Evolutionary conservation across 2,888 invertebrate species (phyloP).

Genomic region (Marronus borbonicus): DNA sequence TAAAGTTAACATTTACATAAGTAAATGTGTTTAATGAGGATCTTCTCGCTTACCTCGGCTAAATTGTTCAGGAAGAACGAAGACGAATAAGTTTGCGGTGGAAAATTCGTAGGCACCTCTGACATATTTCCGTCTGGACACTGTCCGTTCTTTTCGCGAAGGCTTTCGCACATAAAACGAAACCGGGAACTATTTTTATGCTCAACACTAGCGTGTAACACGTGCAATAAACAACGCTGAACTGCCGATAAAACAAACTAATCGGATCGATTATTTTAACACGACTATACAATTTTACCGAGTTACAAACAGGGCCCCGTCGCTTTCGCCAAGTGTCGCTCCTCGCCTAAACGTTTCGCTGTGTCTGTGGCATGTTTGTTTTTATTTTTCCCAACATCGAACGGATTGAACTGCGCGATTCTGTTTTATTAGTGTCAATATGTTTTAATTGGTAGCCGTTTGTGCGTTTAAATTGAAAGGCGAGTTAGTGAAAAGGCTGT

Average conservation of each 20-base stretch:
- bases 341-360: background rate
- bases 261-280: background rate
- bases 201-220: background rate
- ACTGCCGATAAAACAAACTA: background rate
- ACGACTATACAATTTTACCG: background rate
- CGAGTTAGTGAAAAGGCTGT: no score
- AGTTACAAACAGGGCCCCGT: no score
- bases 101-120: constrained; percentile 64
- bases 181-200: background rate
- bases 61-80: constrained; percentile 66
- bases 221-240: background rate
- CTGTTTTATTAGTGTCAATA: constrained; percentile 38
- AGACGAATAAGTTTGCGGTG: constrained; percentile 69
- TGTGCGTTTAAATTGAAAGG: constrained; percentile 19
- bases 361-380: constrained; percentile 9
- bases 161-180: background rate
- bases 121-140: constrained; percentile 52
- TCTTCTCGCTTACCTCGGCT: constrained; percentile 61
- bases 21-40: no score
- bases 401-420: constrained; percentile 27
- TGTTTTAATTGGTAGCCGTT: constrained; percentile 39
- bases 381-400: background rate
- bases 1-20: no score
- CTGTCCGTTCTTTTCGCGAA: background rate
- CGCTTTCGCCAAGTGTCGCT: background rate